These are phyloP conservation scores for Dipodomys merriami DNA, from an alignment of 2,113 vertebrate species.

Conservation along the genomic window DNA sequence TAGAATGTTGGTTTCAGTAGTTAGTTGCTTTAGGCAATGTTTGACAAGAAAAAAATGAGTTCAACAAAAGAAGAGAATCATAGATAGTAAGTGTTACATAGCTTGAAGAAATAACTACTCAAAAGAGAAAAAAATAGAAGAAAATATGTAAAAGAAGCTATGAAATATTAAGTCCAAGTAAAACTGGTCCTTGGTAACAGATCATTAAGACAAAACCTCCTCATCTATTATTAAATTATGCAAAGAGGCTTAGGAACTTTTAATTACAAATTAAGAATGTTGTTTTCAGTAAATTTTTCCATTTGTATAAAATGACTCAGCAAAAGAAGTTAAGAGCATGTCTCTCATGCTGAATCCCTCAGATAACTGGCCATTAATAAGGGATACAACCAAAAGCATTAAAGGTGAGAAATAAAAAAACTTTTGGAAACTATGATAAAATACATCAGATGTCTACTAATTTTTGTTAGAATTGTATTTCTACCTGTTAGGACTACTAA, in stretches of 20 bases:
- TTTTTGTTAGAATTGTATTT: background rate
- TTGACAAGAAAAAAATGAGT: slow-evolving; percentile 3
- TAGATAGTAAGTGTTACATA: background rate
- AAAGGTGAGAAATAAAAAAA: background rate
- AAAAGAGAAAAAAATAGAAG: background rate
- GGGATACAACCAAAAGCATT: background rate
- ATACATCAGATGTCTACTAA: slow-evolving; percentile 12
- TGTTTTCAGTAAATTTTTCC: background rate
- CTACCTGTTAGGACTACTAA: background rate
- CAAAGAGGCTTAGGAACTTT: background rate
- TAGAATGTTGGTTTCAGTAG: background rate
- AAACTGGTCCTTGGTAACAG: background rate
- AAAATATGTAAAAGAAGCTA: background rate
- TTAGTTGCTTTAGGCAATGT: slow-evolving; percentile 22
- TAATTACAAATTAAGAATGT: slow-evolving; percentile 21
- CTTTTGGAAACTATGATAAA: slow-evolving; percentile 14
- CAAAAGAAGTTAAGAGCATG: background rate
- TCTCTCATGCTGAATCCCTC: background rate
- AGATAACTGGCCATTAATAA: background rate
- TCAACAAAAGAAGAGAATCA: background rate
- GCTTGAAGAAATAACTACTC: background rate
- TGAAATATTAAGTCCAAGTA: background rate
- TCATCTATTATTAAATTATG: background rate
- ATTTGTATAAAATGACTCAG: background rate
- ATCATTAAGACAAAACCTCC: background rate